Evolutionary conservation across 1,140 invertebrate genomes (phyloP).

Genomic region (Eulimnadia texana): DNA sequence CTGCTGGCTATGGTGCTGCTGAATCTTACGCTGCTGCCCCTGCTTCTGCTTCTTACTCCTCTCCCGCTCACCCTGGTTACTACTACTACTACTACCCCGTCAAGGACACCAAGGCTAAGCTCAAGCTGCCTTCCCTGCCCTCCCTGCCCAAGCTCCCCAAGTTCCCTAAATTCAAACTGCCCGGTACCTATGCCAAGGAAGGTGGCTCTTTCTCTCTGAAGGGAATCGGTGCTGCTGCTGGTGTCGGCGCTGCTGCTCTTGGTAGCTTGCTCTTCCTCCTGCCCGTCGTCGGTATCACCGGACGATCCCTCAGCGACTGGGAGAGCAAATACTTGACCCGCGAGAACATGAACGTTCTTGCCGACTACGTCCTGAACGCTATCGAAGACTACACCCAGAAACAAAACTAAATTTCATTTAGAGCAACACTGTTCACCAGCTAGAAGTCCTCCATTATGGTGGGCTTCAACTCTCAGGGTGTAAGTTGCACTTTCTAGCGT

Average conservation of each 20-base stretch:
- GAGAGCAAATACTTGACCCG: conserved; percentile 11
- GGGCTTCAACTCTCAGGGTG: background rate
- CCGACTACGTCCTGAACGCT: conserved; percentile 10
- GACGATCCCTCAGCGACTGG: conserved; percentile 9
- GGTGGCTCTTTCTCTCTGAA: conserved; percentile 4
- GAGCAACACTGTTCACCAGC: background rate
- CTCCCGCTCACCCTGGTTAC: conserved; percentile 16
- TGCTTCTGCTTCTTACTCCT: conserved; percentile 5
- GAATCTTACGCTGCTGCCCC: conserved; percentile 3
- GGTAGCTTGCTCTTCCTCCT: conserved; percentile 4
- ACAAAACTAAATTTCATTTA: background rate
- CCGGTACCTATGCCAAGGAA: conserved; percentile 3
- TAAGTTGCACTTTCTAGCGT: background rate
- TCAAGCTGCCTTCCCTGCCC: conserved; percentile 7
- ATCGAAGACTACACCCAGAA: conserved; percentile 6
- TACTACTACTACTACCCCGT: conserved; percentile 19
- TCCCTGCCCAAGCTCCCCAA: conserved; percentile 13
- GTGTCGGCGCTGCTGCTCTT: conserved; percentile 1
- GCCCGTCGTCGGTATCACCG: conserved; percentile 10
- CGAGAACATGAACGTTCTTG: conserved; percentile 15
- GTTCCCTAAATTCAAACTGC: background rate
- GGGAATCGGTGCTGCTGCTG: conserved; percentile 9
- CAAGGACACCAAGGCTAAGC: conserved; percentile 12
- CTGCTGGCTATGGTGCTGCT: background rate
- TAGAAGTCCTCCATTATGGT: background rate